These are phyloP conservation scores for Scelioninae gen. 1 DNA, from an alignment of 2,888 invertebrate genomes.

Conservation along the genomic window DNA sequence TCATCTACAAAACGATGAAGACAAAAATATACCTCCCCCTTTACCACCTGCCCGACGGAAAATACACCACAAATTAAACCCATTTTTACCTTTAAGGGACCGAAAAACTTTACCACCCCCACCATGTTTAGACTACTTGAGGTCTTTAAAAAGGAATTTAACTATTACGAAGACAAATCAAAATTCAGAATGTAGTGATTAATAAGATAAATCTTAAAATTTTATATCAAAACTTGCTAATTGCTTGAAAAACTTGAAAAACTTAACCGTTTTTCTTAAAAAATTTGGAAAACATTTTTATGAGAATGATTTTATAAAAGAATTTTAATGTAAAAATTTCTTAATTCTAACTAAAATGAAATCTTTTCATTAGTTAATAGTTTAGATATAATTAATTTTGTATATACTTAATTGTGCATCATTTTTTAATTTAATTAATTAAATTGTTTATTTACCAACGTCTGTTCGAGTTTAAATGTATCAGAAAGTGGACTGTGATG, in stretches of 20 bases:
- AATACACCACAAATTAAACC: constrained; percentile 5
- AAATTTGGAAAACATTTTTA: no score
- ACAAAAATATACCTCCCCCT: constrained; percentile 10
- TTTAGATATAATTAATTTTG: no score
- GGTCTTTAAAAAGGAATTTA: constrained; percentile 17
- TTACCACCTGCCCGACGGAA: constrained; percentile 38
- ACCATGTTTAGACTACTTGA: constrained; percentile 41
- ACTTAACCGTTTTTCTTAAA: no score
- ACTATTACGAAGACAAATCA: not conserved
- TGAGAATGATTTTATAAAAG: no score
- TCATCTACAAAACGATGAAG: constrained; percentile 16
- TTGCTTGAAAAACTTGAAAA: no score
- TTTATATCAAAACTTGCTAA: not conserved
- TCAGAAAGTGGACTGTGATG: constrained; percentile 37
- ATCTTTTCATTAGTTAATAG: no score
- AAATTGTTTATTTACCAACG: not conserved
- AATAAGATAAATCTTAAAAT: not conserved
- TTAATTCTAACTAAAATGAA: no score
- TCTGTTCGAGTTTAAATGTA: not conserved
- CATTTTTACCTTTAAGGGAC: constrained; percentile 39
- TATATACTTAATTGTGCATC: no score
- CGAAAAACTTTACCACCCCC: constrained; percentile 50
- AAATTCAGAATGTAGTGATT: not conserved
- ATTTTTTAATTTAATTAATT: not conserved
- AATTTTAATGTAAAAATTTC: no score